These are phyloP conservation scores for Crotalus helleri DNA, from an alignment of 2,113 vertebrate species.

Conservation along the genomic window DNA sequence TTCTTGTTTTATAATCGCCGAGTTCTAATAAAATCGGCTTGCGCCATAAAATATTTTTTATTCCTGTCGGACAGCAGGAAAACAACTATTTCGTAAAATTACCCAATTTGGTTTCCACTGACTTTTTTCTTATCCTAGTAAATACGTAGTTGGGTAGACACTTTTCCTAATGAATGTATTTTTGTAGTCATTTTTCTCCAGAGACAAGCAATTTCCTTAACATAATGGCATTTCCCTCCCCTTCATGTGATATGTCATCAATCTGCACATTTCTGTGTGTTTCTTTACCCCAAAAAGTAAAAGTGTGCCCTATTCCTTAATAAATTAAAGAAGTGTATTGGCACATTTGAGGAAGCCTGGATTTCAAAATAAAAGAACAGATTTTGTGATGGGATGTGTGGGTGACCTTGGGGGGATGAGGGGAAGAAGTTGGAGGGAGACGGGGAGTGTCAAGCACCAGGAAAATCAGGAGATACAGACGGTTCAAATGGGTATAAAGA, in stretches of 20 bases:
- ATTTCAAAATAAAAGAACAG: neutral
- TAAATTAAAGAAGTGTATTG: neutral
- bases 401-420: too few species aligned
- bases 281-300: neutral
- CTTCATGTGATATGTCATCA: neutral
- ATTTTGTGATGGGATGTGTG: too few species aligned
- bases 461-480: too few species aligned
- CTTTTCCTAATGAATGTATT: neutral
- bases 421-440: too few species aligned
- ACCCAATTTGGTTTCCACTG: neutral
- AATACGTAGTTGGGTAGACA: neutral
- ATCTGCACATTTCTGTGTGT: neutral
- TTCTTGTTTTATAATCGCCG: neutral
- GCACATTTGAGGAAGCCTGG: neutral
- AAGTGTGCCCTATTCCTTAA: neutral
- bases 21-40: neutral
- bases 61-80: neutral
- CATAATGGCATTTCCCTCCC: neutral
- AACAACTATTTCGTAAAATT: neutral
- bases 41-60: neutral
- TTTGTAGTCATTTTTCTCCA: neutral
- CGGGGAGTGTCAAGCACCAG: too few species aligned
- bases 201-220: neutral
- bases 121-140: neutral
- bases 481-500: too few species aligned